Conservation (phyloP, 2,113 vertebrate genomes). For the Lophochroa leadbeateri region DNA sequence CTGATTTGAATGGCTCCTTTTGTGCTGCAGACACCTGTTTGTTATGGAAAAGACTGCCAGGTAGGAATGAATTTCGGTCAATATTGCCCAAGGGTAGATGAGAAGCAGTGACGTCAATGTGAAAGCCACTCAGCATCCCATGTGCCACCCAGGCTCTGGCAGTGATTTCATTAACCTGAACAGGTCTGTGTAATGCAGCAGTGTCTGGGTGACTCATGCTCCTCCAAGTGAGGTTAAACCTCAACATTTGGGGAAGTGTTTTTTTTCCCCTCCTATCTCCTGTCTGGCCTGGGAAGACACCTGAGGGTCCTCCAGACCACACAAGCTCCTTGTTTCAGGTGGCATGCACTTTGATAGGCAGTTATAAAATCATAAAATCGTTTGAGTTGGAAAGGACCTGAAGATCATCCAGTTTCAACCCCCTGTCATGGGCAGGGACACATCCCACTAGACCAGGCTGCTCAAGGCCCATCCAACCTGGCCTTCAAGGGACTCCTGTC, state of each 20-base stretch:
- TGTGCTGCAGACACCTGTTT: slow-evolving; percentile 12
- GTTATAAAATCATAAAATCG: background rate
- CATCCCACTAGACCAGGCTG: background rate
- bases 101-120: slow-evolving; percentile 29
- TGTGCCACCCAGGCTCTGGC: background rate
- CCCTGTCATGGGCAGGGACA: background rate
- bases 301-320: background rate
- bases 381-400: background rate
- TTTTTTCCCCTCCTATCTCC: background rate
- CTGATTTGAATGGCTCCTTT: background rate
- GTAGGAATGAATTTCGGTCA: background rate
- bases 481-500: background rate
- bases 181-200: background rate
- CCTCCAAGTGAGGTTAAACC: background rate
- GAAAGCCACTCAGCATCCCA: background rate
- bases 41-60: background rate
- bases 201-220: background rate
- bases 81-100: slow-evolving; percentile 11
- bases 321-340: background rate
- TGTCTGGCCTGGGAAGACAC: background rate
- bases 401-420: background rate
- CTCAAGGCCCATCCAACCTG: background rate
- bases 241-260: background rate
- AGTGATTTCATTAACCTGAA: slow-evolving; percentile 28
- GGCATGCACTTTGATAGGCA: background rate